Base-by-base conservation (phyloP, 2,113 vertebrate species). In the Reinhardtius hippoglossoides region DNA sequence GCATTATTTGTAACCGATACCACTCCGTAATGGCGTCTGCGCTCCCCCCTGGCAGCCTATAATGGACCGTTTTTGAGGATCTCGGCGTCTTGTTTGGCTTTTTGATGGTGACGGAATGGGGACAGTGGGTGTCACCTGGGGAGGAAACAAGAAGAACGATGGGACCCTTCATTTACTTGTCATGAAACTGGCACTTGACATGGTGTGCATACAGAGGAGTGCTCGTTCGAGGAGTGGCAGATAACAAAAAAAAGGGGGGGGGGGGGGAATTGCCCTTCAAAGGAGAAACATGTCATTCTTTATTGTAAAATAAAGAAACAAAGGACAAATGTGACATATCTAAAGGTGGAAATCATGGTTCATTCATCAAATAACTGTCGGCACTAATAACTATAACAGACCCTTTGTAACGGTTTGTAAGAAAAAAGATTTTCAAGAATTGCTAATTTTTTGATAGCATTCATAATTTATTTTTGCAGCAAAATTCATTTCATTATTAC, bases 1-100 rank as follows among this genome's bases (percentile, higher is more conserved):
- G 92, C 92, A 94, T 95, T 95, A 95, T 94, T 94, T 91, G 92
- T 89, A 94, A 94, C 87, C 72, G 88, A 93, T 92, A 94, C 89
- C 87, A 75, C 87, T 88, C 88, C 91, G 86, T 94, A 94, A 94
- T 94, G 92, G 92, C 79, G 85, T 91, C 86, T 92, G 87, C 78
- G 67, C 84, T 93, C 88, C 92, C 91, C 68, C 15, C 85, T 68
- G 93, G 88, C 90, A 88, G 88, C 87, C 89, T 81, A 80, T 95
- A 94, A 95, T 94, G 92, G 93, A 92, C 87, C 83, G 67, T 90
- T 92, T 94, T 90, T 88, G 90, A 92, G 87, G 81, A 87, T 93
- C 91, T 90, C 85, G 24, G 84, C 84, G 72, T 87, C 90, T 90
- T 80, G 87, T 88, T 92, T 63, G 52, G 88, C 82, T 83, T 91